Evolutionary conservation across 2,113 vertebrate genomes (phyloP).

Genomic region (cattle (Bos taurus)): ARS-UCD2.0 NC_037336.1:39391501-39392000

Average conservation of each 20-base stretch:
- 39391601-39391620: not conserved
- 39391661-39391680: not conserved
- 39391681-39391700: not conserved
- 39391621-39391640: not conserved
- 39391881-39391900: not conserved
- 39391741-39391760: not conserved
- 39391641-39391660: not conserved
- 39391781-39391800: not conserved
- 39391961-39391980: not conserved
- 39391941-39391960: not conserved
- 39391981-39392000: not conserved
- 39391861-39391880: not conserved
- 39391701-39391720: not conserved
- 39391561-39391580: not conserved
- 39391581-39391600: not conserved
- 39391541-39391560: not conserved
- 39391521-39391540: not conserved
- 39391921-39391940: not conserved
- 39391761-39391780: not conserved
- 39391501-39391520: slow-evolving; percentile 29
- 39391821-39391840: slow-evolving; percentile 37
- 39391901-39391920: not conserved
- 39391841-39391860: slow-evolving; percentile 42
- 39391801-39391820: not conserved
- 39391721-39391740: not conserved